phyloP scores from a whole-genome alignment of 2,888 invertebrate genomes.

The Spodoptera exigua region DNA sequence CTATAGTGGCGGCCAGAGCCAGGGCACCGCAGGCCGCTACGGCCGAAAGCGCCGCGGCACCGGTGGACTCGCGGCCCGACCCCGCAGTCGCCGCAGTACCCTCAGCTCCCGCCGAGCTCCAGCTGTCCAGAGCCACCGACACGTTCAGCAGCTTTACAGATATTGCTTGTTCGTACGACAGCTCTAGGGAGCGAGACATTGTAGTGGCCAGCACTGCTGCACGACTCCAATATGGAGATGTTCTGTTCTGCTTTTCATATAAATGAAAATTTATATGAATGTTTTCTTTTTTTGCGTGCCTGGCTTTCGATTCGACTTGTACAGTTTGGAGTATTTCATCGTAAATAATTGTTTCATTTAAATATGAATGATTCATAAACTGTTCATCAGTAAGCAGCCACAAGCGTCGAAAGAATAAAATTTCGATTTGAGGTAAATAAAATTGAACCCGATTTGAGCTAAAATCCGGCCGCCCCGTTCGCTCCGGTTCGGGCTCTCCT shows the following conservation, averaged over 20 bases:
- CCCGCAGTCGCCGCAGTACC: constrained; percentile 5
- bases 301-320: constrained; percentile 34
- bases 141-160: constrained; percentile 57
- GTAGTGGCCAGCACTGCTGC: constrained; percentile 59
- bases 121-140: constrained; percentile 49
- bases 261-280: constrained; percentile 58
- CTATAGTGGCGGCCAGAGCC: constrained; percentile 46
- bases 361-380: constrained; percentile 11
- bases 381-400: constrained; percentile 55
- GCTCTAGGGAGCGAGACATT: constrained; percentile 58
- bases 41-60: constrained; percentile 44
- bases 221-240: constrained; percentile 56
- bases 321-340: constrained; percentile 39
- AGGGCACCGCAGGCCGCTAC: constrained; percentile 40
- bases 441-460: constrained; percentile 18
- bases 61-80: constrained; percentile 7
- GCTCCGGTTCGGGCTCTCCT: neutral
- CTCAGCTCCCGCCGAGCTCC: constrained; percentile 37
- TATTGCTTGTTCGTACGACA: constrained; percentile 58
- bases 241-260: constrained; percentile 56
- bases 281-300: constrained; percentile 42
- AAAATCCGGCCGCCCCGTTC: constrained; percentile 4
- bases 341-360: constrained; percentile 37
- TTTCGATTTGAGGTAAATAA: constrained; percentile 32
- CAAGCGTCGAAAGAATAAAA: constrained; percentile 38